Evolutionary conservation across 2,797 vertebrate genomes (phyloP).

Genomic region (Eupleurogrammus muticus): DNA sequence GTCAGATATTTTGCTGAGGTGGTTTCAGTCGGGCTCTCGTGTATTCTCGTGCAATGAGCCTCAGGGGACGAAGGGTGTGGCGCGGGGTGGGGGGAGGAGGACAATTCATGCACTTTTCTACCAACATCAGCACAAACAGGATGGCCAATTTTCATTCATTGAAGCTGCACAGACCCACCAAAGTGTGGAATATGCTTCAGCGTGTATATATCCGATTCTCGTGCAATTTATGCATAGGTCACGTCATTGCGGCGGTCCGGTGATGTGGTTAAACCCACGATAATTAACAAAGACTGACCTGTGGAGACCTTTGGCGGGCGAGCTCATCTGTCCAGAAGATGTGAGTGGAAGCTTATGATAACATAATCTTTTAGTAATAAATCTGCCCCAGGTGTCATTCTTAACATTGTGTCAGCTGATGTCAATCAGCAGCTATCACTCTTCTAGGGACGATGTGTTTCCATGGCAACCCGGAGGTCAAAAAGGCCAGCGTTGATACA

Average conservation of each 20-base stretch:
- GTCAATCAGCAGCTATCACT: constrained; percentile 58
- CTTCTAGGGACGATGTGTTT: constrained; percentile 38
- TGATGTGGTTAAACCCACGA: constrained; percentile 32
- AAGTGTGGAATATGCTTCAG: constrained; percentile 67
- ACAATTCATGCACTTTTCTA: constrained; percentile 59
- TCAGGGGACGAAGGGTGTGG: constrained; percentile 57
- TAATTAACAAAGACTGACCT: constrained; percentile 44
- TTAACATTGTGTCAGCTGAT: constrained; percentile 40
- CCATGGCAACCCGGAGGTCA: constrained; percentile 70
- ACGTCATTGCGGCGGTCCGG: constrained; percentile 4
- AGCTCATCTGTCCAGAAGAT: constrained; percentile 23
- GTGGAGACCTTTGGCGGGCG: constrained; percentile 11
- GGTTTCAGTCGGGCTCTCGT: constrained; percentile 44
- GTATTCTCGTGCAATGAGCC: constrained; percentile 50
- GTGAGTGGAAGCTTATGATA: constrained; percentile 34
- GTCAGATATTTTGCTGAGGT: constrained; percentile 73
- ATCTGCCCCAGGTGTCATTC: constrained; percentile 50
- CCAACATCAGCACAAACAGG: constrained; percentile 78
- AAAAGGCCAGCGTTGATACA: constrained; percentile 70
- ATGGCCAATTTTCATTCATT: constrained; percentile 71
- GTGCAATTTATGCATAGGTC: constrained; percentile 41
- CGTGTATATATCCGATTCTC: constrained; percentile 55
- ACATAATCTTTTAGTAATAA: constrained; percentile 53
- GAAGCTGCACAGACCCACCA: constrained; percentile 53
- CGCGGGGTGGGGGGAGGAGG: constrained; percentile 22